Evolutionary conservation across 2,113 vertebrate species (phyloP), one percentile per base, ranked within the genome.

Genomic region (Dipodomys spectabilis): DNA sequence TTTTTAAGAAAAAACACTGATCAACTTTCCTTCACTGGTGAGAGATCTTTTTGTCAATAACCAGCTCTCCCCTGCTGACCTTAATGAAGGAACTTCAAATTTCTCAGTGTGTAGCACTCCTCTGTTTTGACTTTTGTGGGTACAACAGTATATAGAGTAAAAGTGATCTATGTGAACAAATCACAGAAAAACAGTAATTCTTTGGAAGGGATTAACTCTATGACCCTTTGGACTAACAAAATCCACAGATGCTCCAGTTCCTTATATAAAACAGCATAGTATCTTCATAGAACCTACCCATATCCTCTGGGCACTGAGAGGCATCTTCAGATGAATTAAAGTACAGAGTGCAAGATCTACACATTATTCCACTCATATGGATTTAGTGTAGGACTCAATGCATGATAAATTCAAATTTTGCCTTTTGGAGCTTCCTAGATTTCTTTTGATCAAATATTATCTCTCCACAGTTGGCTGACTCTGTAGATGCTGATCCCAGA

Each of bases 301-400:
- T 3, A 2, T 2, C 30, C n/a, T 39, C 80, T 75, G 23, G 35
- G 22, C 15, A 1, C 69, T 20, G 45, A 23, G 18, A 3, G 35
- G 23, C 44, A 5, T 65, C 88, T 49, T 32, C 35, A 22, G 32
- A 39, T 12, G 30, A 49, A 60, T 23, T 25, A 5, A 3, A n/a
- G 6, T 5, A 57, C 75, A 7, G 49, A 53, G 18, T 1, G 27
- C 19, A 27, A 19, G 4, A 2, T 13, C 49, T 30, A 39, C 23
- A 12, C 10, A 30, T 39, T 19, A 4, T 9, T 62, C 20, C 25
- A 30, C 13, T 2, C 12, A 1, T 7, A 3, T 3, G 9, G n/a
- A 53, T 44, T 72, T n/a, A 27, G 32, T 22, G 9, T 12, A 39
- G 49, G 3, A 44, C 15, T 39, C 25, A 28, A 69, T 18, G 60